Base-by-base conservation (phyloP, 1,140 invertebrate species). In the Drosophila orena region DNA sequence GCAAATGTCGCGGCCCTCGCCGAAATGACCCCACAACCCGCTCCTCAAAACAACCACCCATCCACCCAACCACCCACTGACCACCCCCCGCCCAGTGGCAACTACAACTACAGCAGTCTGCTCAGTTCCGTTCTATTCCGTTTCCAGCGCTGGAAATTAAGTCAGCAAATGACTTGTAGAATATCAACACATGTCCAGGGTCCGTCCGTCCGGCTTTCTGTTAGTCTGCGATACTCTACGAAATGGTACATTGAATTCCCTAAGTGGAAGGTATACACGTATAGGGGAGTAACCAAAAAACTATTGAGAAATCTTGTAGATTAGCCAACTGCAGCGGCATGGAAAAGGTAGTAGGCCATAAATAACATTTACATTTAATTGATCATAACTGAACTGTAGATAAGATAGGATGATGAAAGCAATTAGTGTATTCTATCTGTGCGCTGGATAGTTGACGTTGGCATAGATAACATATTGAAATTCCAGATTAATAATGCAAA, bases 91-190 rank as follows among this genome's bases (percentile, higher is more conserved):
- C 37, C 47, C 46, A 20, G 27, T 55, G 38, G 37, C 12, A 43
- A 72, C 60, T 66, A 46, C 37, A 14, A 38, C 30, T 30, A 30
- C 62, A 56, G 15, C 44, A 61, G 34, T 73, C 61, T 56, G 74
- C 62, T 62, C 55, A 60, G 59, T 55, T 57, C 54, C 53, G 49
- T 64, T 64, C 62, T 70, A 80, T 80, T 85, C 81, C 50, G 59
- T 75, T 73, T 42, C 40, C 20, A 73, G 84, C 79, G 75, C 72
- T 89, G 73, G 68, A 84, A 91, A 91, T 91, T 91, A 91, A 91
- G 90, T 91, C 81, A 79, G 79, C 81, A 91, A 91, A 91, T 91
- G 85, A 91, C 90, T 91, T 91, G 90, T 91, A 91, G 90, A 91
- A 88, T 73, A 83, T 83, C 75, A 73, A 61, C 71, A 79, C 65